A percentile compares a stretch with the other conserved stretches of the same genome.
phyloP scores from a whole-genome alignment of 2,797 vertebrate species.

The Leptatherina wallacei region DNA sequence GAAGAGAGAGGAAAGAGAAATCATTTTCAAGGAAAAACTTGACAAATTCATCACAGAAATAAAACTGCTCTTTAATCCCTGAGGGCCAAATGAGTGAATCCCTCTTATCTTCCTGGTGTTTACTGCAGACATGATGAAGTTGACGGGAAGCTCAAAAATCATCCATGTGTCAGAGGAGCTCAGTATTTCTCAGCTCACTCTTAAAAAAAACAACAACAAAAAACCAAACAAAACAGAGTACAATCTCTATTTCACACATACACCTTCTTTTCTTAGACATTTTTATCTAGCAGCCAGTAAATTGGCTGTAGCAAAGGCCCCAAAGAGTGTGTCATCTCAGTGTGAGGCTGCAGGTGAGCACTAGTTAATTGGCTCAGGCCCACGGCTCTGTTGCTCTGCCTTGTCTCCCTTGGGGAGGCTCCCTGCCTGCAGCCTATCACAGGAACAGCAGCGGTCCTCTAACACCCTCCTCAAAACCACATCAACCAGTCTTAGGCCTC shows the following conservation, averaged over 20 bases:
- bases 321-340: constrained; percentile 72
- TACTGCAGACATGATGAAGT: constrained; percentile 53
- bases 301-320: constrained; percentile 70
- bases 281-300: constrained; percentile 72
- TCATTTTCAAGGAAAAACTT: constrained; percentile 22
- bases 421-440: constrained; percentile 69
- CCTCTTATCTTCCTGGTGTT: constrained; percentile 63
- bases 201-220: constrained; percentile 9
- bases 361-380: constrained; percentile 84
- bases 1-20: constrained; percentile 15
- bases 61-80: constrained; percentile 52
- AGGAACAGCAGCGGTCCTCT: constrained; percentile 63
- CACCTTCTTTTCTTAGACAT: constrained; percentile 44
- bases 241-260: constrained; percentile 16
- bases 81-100: constrained; percentile 44
- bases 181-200: constrained; percentile 56
- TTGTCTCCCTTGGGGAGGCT: constrained; percentile 61
- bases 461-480: constrained; percentile 43
- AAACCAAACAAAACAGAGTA: background rate
- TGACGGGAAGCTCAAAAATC: constrained; percentile 63
- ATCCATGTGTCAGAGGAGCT: constrained; percentile 66
- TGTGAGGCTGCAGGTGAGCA: constrained; percentile 83
- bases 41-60: constrained; percentile 42
- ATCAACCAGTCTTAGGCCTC: constrained; percentile 47
- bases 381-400: constrained; percentile 57